phyloP scores from a whole-genome alignment of 2,113 vertebrate genomes.

The Xiphophorus hellerii region DNA sequence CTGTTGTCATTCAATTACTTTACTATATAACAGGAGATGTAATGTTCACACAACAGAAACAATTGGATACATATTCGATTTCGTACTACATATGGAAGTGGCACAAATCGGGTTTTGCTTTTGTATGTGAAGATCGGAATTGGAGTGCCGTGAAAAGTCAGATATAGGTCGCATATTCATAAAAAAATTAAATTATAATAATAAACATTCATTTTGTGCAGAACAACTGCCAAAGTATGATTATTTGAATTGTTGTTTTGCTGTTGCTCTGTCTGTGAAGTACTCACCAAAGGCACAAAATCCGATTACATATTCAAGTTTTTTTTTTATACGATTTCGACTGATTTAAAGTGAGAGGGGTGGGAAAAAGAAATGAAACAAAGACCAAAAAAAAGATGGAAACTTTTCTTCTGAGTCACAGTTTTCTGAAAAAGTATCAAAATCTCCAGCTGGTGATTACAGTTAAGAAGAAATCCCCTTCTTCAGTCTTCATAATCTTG shows the following conservation, averaged over 20 bases:
- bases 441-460: slow-evolving; percentile 50
- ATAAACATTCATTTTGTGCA: slow-evolving; percentile 19
- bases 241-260: background rate
- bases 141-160: no score
- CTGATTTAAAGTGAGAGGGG: slow-evolving; percentile 12
- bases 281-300: background rate
- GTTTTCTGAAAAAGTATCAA: slow-evolving; percentile 35
- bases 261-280: background rate
- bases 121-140: no score
- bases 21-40: slow-evolving; percentile 38
- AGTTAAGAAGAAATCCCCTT: slow-evolving; percentile 40
- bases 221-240: slow-evolving; percentile 17
- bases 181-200: slow-evolving; percentile 15
- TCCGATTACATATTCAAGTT: slow-evolving; percentile 6
- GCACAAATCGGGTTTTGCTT: no score
- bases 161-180: no score
- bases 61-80: no score
- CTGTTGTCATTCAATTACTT: slow-evolving; percentile 33
- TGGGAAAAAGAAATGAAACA: slow-evolving; percentile 6
- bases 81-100: no score
- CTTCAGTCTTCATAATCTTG: slow-evolving; percentile 33
- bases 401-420: slow-evolving; percentile 10
- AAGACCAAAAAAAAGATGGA: background rate
- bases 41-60: no score
- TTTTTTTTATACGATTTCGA: slow-evolving; percentile 8